Percentiles rank a stretch among this genome's conserved stretches.
Conservation (phyloP, 2,888 invertebrate genomes). For the Tenodera sinensis region DNA sequence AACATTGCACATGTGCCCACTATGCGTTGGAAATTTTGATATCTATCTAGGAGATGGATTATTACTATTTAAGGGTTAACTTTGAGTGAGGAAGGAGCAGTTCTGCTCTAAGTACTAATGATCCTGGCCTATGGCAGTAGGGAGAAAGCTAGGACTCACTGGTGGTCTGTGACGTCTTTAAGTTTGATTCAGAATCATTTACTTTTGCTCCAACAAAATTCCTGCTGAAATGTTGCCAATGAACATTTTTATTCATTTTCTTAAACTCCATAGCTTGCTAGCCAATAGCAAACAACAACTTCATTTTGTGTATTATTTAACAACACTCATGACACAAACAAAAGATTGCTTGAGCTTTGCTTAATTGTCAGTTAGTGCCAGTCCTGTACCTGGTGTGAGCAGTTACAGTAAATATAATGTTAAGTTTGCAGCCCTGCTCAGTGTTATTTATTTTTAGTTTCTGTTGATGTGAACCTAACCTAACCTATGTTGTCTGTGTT, state of each 20-base stretch:
- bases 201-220: not conserved
- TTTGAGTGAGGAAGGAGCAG: too few relatives aligned
- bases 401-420: not conserved
- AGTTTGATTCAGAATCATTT: not conserved
- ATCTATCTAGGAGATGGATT: too few relatives aligned
- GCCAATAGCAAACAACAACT: not conserved
- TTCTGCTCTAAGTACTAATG: too few relatives aligned
- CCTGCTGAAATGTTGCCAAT: not conserved
- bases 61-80: too few relatives aligned
- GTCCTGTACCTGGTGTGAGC: not conserved
- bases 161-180: not conserved
- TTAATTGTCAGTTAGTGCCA: not conserved
- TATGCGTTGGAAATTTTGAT: too few relatives aligned
- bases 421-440: not conserved
- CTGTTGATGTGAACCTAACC: not conserved
- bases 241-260: not conserved
- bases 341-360: not conserved
- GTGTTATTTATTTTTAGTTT: not conserved
- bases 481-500: conserved; percentile 1
- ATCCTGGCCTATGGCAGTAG: too few relatives aligned
- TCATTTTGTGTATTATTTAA: not conserved
- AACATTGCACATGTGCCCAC: too few relatives aligned
- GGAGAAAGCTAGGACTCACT: too few relatives aligned
- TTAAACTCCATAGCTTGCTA: not conserved
- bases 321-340: not conserved